Evolutionary conservation across 2,113 vertebrate species (phyloP).

Genomic region (Aphyosemion australe): DNA sequence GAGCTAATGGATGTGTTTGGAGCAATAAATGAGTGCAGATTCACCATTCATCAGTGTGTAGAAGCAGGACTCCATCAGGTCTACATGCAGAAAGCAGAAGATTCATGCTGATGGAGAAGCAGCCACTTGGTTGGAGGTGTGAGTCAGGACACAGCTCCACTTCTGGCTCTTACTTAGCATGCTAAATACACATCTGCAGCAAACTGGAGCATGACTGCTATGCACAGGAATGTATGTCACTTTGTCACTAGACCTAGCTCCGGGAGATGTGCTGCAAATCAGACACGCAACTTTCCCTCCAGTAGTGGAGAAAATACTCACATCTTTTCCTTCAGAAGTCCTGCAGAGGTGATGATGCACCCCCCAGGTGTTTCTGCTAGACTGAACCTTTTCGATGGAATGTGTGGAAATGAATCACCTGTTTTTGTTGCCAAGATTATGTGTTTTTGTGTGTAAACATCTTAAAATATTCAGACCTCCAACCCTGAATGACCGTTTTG

Average conservation of each 20-base stretch:
- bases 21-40: not conserved
- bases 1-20: not conserved
- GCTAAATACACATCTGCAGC: constrained; percentile 44
- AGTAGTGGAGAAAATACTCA: constrained; percentile 6
- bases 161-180: constrained; percentile 18
- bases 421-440: not conserved
- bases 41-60: not conserved
- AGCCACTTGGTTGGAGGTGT: not conserved
- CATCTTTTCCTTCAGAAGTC: not conserved
- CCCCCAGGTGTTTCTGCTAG: constrained; percentile 3
- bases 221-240: constrained; percentile 18
- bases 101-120: not conserved
- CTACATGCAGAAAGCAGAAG: not conserved
- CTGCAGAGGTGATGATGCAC: not conserved
- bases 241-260: constrained; percentile 9
- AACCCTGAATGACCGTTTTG: too few relatives aligned
- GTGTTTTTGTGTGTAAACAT: not conserved
- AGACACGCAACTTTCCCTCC: constrained; percentile 14
- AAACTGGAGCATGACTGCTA: constrained; percentile 53
- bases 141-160: not conserved
- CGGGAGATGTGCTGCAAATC: constrained; percentile 15
- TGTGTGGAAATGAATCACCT: not conserved
- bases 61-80: not conserved
- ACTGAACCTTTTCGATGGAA: not conserved
- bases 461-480: too few relatives aligned